Evolutionary conservation across 2,888 invertebrate genomes (phyloP), one percentile per base, ranked within the genome.

Genomic region (Sphaeridia pumilis): DNA sequence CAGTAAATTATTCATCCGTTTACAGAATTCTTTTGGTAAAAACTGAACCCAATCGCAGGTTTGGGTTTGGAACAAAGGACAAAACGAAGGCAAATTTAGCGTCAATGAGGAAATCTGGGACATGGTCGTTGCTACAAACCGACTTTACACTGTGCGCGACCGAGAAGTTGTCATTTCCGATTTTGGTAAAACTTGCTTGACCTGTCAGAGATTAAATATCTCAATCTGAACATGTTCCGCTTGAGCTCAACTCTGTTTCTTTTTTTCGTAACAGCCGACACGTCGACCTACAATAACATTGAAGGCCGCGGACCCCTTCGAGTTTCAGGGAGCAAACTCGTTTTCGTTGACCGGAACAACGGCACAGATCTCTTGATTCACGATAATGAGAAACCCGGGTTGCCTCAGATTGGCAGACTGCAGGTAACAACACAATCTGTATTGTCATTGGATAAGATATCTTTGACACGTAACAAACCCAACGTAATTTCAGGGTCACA

Each of bases 51-150:
- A 34, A 34, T 21, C 35, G 38, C 62, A 80, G 80, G 73, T 81
- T 10, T 69, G 70, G 44, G 70, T 79, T 20, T 80, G 74, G 67
- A 73, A 78, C 67, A 72, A 78, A 56, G 73, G 76, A 48, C 68
- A 66, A 47, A 66, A 73, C 38, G 74, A 75, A 61, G 76, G 76
- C 5, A 69, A 67, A 51, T 76, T 76, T 64, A 74, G 74, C 58
- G 72, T 78, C 24, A 65, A 78, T 53, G 81, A 82, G 68, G 80
- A 81, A 69, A 76, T 82, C 2, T 79, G 79, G 69, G 79, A 77
- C 65, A 68, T 82, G 56, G 69, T 73, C 47, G 72, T 77, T n/a
- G 68, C 71, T 34, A 72, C 72, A 17, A 76, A 76, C 28, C 71
- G 72, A 46, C 67, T 82, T 55, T 79, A 77, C 65, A 78, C 81